These are phyloP conservation scores for Hyalella azteca DNA, from an alignment of 2,888 invertebrate species.

Conservation along the genomic window DNA sequence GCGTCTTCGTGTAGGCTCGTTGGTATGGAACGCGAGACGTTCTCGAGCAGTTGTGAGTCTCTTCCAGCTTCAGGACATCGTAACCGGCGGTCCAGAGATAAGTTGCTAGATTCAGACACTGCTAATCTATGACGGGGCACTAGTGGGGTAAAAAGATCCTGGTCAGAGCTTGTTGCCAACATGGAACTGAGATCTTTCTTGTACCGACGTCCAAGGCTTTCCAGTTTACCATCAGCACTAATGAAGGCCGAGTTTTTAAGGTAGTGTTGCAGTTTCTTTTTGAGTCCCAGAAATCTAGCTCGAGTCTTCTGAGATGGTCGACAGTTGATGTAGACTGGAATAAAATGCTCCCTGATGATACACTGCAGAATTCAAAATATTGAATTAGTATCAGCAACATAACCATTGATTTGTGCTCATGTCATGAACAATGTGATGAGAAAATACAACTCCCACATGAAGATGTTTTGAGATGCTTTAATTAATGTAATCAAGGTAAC, in stretches of 20 bases:
- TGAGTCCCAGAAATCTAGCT: not conserved
- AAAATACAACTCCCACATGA: no score
- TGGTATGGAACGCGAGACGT: slow-evolving; percentile 1
- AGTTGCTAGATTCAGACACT: not conserved
- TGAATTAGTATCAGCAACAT: no score
- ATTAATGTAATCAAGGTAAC: no score
- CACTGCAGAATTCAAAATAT: not conserved
- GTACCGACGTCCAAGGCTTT: not conserved
- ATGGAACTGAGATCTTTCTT: not conserved
- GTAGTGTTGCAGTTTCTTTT: slow-evolving; percentile 3
- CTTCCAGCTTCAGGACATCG: not conserved
- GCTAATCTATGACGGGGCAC: not conserved
- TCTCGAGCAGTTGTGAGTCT: not conserved
- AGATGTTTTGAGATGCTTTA: no score
- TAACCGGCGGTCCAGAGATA: not conserved
- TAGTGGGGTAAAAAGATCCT: not conserved
- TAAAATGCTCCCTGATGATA: slow-evolving; percentile 2
- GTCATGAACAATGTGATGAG: no score
- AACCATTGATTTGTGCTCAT: no score
- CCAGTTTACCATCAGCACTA: not conserved
- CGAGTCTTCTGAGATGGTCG: slow-evolving; percentile 10
- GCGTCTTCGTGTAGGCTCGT: slow-evolving; percentile 19
- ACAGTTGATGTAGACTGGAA: slow-evolving; percentile 9
- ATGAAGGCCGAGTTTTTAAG: not conserved
- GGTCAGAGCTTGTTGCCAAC: not conserved